Conservation (phyloP, 2,888 invertebrate genomes). For the Mayetiola destructor region DNA sequence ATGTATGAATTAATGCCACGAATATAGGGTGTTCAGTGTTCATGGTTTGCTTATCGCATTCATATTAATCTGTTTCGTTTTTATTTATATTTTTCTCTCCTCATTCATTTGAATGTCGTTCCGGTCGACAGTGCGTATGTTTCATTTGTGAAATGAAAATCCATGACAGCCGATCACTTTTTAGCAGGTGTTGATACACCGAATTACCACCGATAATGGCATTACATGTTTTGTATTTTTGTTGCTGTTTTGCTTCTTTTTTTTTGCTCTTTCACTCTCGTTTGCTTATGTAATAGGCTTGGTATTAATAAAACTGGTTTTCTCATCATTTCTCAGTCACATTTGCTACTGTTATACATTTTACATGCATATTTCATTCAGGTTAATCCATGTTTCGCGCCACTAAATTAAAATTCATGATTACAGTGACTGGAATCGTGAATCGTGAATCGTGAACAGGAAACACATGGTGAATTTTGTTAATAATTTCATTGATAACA, state of each 20-base stretch:
- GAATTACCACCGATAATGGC: neutral
- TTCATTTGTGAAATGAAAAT: neutral
- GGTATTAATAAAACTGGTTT: neutral
- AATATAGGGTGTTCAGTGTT: no score
- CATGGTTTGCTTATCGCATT: neutral
- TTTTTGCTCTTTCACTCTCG: neutral
- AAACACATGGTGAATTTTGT: no score
- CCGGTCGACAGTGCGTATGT: neutral
- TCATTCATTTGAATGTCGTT: neutral
- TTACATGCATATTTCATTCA: no score
- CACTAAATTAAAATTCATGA: no score
- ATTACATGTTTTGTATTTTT: neutral
- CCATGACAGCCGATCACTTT: neutral
- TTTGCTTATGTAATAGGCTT: neutral
- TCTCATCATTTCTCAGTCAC: neutral
- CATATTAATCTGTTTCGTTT: neutral
- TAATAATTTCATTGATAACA: no score
- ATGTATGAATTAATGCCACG: no score
- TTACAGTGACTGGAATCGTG: no score
- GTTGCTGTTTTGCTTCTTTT: neutral
- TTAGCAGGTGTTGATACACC: constrained; percentile 7
- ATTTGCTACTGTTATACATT: no score
- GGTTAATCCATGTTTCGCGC: no score
- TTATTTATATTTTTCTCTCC: neutral
- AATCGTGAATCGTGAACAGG: no score